Percentiles rank a stretch among this genome's conserved stretches.
Evolutionary conservation across 2,113 vertebrate genomes (phyloP).

Genomic region (Varanus salvator): DNA sequence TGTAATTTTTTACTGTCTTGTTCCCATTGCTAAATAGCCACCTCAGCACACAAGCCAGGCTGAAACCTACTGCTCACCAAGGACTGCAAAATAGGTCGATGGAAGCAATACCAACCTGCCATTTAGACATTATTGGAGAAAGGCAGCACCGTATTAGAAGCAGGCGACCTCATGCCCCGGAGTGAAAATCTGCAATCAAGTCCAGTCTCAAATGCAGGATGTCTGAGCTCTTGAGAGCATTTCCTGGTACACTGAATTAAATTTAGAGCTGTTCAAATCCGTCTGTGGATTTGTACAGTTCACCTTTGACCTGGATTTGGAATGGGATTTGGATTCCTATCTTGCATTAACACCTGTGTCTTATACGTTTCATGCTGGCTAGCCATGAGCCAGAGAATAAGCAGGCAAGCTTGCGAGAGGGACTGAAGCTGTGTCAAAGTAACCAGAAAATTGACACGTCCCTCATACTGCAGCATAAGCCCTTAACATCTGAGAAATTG

Average conservation of each 20-base stretch:
- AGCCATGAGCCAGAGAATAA: slow-evolving; percentile 2
- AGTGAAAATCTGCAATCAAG: slow-evolving; percentile 49
- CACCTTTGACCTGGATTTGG: slow-evolving; percentile 63
- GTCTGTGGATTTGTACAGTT: slow-evolving; percentile 64
- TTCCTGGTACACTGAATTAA: slow-evolving; percentile 64
- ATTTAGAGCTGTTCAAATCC: slow-evolving; percentile 67
- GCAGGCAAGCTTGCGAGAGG: not conserved
- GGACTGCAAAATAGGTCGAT: not conserved
- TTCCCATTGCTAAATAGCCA: not conserved
- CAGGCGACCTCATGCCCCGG: slow-evolving; percentile 28
- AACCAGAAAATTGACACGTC: not conserved
- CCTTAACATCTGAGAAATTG: not conserved
- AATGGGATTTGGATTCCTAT: slow-evolving; percentile 46
- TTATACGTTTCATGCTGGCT: slow-evolving; percentile 12
- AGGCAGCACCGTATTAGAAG: slow-evolving; percentile 18
- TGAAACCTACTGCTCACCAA: slow-evolving; percentile 17
- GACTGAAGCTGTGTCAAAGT: not conserved
- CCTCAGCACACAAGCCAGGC: accelerated
- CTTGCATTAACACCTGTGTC: slow-evolving; percentile 33
- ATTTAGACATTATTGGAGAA: slow-evolving; percentile 33
- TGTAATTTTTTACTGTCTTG: not conserved
- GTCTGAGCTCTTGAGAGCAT: slow-evolving; percentile 73
- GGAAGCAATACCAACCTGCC: not conserved
- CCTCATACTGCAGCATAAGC: not conserved
- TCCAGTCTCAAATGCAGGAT: slow-evolving; percentile 39